Evolutionary conservation across 2,888 invertebrate genomes (phyloP), one percentile per base, ranked within the genome.

Genomic region (Ophion costatus): DNA sequence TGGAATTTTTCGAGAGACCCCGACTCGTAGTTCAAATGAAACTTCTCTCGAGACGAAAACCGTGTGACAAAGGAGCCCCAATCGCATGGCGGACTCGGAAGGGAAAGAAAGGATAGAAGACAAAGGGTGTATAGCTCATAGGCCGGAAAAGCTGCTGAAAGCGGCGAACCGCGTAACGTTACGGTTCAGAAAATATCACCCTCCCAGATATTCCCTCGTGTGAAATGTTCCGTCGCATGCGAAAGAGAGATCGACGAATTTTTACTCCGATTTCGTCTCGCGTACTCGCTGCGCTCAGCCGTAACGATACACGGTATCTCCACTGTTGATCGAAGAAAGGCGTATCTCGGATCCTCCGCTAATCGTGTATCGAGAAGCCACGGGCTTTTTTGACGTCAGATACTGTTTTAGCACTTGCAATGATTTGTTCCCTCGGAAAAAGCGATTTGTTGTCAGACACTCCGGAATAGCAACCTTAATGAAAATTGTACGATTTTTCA

Each of bases 91-190:
- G 71, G 14, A 29, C 10, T 51, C 5, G 17, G 29, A 29, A 22
- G 57, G 67, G 71, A 61, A 73, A 42, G 61, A 67, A 64, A 51
- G 63, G 20, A 81, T 84, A 71, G 73, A 84, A 85, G 82, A 83
- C 86, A 88, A 83, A 79, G 84, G 82, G 81, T 78, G 85, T 81
- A 85, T 83, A 82, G 14, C 87, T 86, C 86, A 89, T 87, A 88
- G 87, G 80, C 78, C 83, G 89, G 87, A 89, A 89, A 89, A 87
- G 87, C 89, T 87, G 79, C 80, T 88, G 84, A 87, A 82, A 85
- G 84, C 88, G 88, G 59, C 85, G 85, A 85, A 90, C 87, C 88
- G 87, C 56, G 86, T 81, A 76, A 82, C 84, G 83, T 88, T 71
- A 89, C 88, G 86, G 85, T 80, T 88, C 79, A 88, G 70, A 79